Evolutionary conservation across 1,140 invertebrate genomes (phyloP).

Genomic region (Rhyzopertha dominica): DNA sequence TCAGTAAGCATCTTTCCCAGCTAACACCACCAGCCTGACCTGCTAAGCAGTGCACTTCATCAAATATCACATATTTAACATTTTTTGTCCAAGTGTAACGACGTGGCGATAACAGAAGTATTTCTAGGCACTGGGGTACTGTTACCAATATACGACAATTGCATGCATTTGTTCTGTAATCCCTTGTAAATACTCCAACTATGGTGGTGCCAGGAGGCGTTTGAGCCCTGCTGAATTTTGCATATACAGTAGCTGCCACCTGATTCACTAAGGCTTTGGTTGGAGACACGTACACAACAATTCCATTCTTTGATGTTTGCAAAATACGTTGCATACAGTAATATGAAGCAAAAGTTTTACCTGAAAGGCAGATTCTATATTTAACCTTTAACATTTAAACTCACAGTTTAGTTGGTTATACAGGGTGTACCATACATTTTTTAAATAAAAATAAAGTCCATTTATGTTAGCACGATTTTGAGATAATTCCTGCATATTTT

Average conservation of each 20-base stretch:
- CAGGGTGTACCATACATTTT: no score
- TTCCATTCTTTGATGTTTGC: conserved; percentile 20
- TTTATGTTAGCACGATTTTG: no score
- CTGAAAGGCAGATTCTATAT: no score
- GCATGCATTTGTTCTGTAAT: conserved; percentile 20
- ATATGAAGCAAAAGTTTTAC: conserved; percentile 29
- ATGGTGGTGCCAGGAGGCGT: conserved; percentile 18
- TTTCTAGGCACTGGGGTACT: conserved; percentile 27
- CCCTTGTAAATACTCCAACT: conserved; percentile 26
- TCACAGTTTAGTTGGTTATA: no score
- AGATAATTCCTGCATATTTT: no score
- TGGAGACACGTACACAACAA: conserved; percentile 28
- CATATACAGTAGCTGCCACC: conserved; percentile 26
- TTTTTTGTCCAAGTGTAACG: conserved; percentile 19
- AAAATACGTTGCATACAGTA: conserved; percentile 31
- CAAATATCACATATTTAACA: conserved; percentile 26
- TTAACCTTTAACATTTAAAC: no score
- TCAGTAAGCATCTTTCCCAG: conserved; percentile 23
- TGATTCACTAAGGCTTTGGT: conserved; percentile 32
- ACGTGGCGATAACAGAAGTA: conserved; percentile 23
- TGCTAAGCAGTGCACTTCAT: conserved; percentile 29
- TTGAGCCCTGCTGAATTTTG: conserved; percentile 20
- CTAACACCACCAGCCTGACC: conserved; percentile 17
- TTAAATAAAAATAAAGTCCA: no score
- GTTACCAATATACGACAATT: conserved; percentile 25